A percentile compares a stretch with the other conserved stretches of the same genome.
Conservation (phyloP, 2,888 invertebrate genomes). For the Tridacna crocea region DNA sequence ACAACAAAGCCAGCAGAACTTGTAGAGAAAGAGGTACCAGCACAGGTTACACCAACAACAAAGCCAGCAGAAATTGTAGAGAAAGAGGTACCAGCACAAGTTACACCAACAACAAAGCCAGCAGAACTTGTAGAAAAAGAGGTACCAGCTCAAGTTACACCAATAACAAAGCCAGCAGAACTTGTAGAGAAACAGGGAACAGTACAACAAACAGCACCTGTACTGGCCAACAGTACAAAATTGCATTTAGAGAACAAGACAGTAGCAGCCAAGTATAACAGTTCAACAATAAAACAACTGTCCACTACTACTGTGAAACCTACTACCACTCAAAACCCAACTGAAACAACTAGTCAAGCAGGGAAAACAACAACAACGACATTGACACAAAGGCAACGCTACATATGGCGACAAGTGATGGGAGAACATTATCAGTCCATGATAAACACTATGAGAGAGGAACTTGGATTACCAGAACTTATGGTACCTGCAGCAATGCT, state of each 20-base stretch:
- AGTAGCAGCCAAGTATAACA: too few relatives aligned
- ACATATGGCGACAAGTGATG: neutral
- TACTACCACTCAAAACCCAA: neutral
- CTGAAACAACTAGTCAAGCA: neutral
- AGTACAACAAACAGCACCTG: neutral
- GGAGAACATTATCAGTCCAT: constrained; percentile 4
- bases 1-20: neutral
- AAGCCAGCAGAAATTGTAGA: too few relatives aligned
- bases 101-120: neutral
- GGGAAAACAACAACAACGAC: neutral
- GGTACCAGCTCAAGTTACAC: neutral
- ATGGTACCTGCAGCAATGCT: neutral
- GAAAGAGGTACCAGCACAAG: neutral
- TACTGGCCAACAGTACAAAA: neutral
- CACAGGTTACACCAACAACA: neutral
- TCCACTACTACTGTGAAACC: neutral
- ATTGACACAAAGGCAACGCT: neutral
- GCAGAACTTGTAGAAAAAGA: too few relatives aligned
- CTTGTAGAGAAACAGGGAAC: neutral
- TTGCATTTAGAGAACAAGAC: neutral
- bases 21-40: neutral
- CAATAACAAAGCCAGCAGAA: neutral
- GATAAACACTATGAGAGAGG: constrained; percentile 5
- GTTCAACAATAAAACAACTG: too few relatives aligned
- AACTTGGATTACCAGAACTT: neutral